phyloP scores from a whole-genome alignment of 2,888 invertebrate genomes.

The Drosophila tripunctata region DNA sequence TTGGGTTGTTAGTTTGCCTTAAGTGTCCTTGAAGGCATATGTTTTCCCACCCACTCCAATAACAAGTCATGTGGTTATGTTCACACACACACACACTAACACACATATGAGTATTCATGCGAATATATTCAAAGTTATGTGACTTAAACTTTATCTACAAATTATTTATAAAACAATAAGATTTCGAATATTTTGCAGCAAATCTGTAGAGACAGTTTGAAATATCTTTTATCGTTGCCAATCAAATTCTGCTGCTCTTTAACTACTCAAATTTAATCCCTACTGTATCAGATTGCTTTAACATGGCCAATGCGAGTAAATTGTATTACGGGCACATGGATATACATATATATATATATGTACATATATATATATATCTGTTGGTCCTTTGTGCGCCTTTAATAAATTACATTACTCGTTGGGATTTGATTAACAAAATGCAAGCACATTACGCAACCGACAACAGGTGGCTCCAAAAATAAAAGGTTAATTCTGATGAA shows the following conservation, averaged over 20 bases:
- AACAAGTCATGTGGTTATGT: slow-evolving; percentile 35
- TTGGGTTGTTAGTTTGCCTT: slow-evolving; percentile 63
- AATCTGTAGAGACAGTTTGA: background rate
- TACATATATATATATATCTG: background rate
- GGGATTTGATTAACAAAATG: slow-evolving; percentile 54
- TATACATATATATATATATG: background rate
- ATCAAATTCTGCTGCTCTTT: slow-evolving; percentile 44
- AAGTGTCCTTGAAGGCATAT: slow-evolving; percentile 58
- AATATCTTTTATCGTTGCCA: slow-evolving; percentile 15
- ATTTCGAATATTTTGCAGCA: background rate
- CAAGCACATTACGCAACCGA: slow-evolving; percentile 19
- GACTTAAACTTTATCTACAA: background rate
- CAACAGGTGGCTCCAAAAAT: slow-evolving; percentile 59
- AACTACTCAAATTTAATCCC: slow-evolving; percentile 51
- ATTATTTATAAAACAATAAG: slow-evolving; percentile 1
- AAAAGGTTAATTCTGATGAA: slow-evolving; percentile 9
- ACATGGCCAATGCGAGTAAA: slow-evolving; percentile 11
- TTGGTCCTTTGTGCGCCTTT: slow-evolving; percentile 42
- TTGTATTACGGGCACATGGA: too few species aligned
- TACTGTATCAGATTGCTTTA: slow-evolving; percentile 30
- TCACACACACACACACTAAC: slow-evolving; percentile 31
- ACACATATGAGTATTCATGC: background rate
- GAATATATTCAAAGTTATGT: slow-evolving; percentile 1
- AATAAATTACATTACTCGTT: slow-evolving; percentile 61
- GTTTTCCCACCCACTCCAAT: background rate